Evolutionary conservation across 1,140 invertebrate genomes (phyloP), one percentile per base, ranked within the genome.

Genomic region (Saccostrea glomerata): DNA sequence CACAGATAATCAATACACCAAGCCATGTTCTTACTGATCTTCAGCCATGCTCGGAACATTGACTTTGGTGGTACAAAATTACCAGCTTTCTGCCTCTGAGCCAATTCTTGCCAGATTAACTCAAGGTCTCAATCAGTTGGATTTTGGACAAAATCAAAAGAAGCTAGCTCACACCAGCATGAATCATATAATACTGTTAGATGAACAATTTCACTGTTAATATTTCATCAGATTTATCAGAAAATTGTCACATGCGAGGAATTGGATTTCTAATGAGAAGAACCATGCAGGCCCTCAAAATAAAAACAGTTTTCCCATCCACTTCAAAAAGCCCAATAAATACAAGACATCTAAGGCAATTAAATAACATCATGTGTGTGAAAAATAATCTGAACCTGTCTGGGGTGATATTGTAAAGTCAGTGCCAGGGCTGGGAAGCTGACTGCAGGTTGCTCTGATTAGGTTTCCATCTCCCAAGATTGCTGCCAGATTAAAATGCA

Each of bases 291-390:
- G 70, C 70, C 70, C 23, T 77, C 70, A 77, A 30, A 77, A 77
- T 30, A 77, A 77, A 36, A 77, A 36, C 70, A 25, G 30, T 15
- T 77, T 77, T 77, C 70, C 70, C 70, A 30, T 77, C 70, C 70
- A 77, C 70, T 77, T 77, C 70, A 77, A 77, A 77, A 77, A 77
- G 70, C 70, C 70, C 70, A 77, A 77, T 77, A 77, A 77, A 77
- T 77, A 77, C 70, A 77, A 77, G 70, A 77, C 70, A 77, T 77
- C 70, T 77, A 77, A 66, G 70, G 70, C 70, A 77, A 77, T 77
- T 77, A 77, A 77, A 77, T 77, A 77, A 77, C 70, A 77, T 77
- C 70, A 77, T 77, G 70, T 77, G 70, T 77, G 70, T 30, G 70
- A 36, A 77, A 36, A 77, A 77, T 77, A 77, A 77, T 77, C 70